Base-by-base conservation (phyloP, 2,113 vertebrate genomes). In the Pogona vitticeps region DNA sequence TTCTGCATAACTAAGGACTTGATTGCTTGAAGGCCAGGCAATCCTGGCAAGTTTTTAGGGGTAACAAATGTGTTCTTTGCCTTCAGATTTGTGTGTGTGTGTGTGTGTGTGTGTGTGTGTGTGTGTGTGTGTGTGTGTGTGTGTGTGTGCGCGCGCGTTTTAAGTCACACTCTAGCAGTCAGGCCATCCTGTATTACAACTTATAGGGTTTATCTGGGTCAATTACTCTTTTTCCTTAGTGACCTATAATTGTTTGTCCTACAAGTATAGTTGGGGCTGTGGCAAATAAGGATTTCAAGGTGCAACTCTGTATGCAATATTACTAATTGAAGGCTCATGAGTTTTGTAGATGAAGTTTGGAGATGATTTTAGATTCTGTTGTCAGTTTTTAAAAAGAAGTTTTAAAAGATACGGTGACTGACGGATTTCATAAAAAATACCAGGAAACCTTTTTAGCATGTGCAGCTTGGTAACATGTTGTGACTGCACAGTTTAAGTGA, bases 401-500 rank as follows among this genome's bases (percentile, higher is more conserved):
- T 72, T 52, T 84, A 93, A 61, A 90, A 83, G 65, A 68, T 87
- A 67, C 76, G 58, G 89, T 70, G 28, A 82, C 26, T 76, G 77
- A 89, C 68, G 80, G 90, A 73, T 56, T 73, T 80, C 28, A 31
- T 88, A 56, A 86, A n/a, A 86, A 88, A 70, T 58, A 31, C 10
- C 42, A 82, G 78, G 65, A 94, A 84, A 31, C 17, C 18, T 89
- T 89, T 21, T 90, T 23, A 58, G 67, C 84, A 52, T 83, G 46
- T 90, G 76, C 28, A 77, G 88, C 1, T 93, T 93, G 88, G 85
- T 92, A 88, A 84, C 80, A 84, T 0, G 1, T 26, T 82, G 67
- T 76, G 73, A 56, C 83, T 87, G 20, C 38, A 56, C 76, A 89
- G 84, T 85, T 77, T 82, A 9, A 75, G 88, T 94, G 92, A 88